Base-by-base conservation (phyloP, 1,140 invertebrate genomes). In the Saccostrea glomerata region DNA sequence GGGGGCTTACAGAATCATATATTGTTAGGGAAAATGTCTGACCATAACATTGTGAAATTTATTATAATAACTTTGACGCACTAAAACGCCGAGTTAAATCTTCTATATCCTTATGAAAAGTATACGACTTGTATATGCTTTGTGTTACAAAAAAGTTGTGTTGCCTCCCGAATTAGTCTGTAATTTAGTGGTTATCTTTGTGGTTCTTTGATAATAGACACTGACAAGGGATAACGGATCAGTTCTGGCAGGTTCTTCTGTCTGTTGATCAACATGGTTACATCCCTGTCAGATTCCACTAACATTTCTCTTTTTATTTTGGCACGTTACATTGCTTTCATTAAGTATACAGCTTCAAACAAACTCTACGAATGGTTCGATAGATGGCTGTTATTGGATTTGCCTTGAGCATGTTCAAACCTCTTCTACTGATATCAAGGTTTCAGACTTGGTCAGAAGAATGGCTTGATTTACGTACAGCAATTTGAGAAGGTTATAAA, bases 241-340 rank as follows among this genome's bases (percentile, higher is more conserved):
- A 36, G 70, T 30, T 77, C 25, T 77, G 70, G 25, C 70, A 77
- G 70, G 11, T 77, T 36, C 11, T 9, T 12, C 15, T 15, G 11
- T 36, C 23, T 36, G 70, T 77, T 77, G 70, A 77, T 77, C 70
- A 77, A 77, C 70, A 77, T 77, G 30, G 25, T 23, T 77, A 30
- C 23, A 23, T 30, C 13, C 25, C 11, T 25, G 70, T 77, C 25
- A 77, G 70, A 12, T 36, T 77, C 6, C 4, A 30, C 70, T 77
- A 25, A 36, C 70, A 77, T 36, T 77, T 77, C 25, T 77, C 2
- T 77, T 15, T 13, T 47, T 77, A 25, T 30, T 77, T 77, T 77
- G 70, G 70, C 70, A 77, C 70, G 70, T 25, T 77, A 77, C 70
- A 77, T 2, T 15, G 70, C 70, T 15, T 20, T 63, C n/a, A 17